A percentile compares a stretch with the other conserved stretches of the same genome.
Conservation (phyloP, 1,140 invertebrate species). For the Macrocentrus cingulum region DNA sequence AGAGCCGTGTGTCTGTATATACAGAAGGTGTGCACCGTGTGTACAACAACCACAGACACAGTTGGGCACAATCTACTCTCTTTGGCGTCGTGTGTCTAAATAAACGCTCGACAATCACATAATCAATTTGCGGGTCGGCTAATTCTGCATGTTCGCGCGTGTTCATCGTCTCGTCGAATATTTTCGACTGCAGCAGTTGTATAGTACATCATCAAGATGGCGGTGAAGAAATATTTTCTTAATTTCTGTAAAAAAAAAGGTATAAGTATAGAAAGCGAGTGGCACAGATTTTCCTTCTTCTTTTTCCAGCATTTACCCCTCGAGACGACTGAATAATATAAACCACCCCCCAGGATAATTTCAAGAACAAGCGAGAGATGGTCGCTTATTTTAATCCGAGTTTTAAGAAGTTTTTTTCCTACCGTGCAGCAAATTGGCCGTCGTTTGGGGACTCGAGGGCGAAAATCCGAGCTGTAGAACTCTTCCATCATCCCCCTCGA, state of each 20-base stretch:
- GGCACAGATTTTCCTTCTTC: conserved; percentile 1
- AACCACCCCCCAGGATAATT: conserved; percentile 31
- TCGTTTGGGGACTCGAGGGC: conserved; percentile 37
- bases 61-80: background rate
- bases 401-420: conserved; percentile 46
- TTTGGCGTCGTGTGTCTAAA: background rate
- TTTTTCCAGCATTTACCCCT: conserved; percentile 14
- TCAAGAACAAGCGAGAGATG: conserved; percentile 24
- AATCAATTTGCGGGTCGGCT: too few relatives aligned
- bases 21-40: background rate
- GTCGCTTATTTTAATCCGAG: conserved; percentile 48
- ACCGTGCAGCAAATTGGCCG: conserved; percentile 47
- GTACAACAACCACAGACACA: background rate
- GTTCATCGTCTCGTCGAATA: too few relatives aligned
- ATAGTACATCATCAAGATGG: too few relatives aligned
- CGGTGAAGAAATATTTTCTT: too few relatives aligned
- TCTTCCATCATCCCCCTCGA: background rate
- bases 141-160: background rate
- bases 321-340: conserved; percentile 41
- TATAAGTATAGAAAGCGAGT: conserved; percentile 14
- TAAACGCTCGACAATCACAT: background rate
- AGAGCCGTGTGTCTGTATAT: background rate
- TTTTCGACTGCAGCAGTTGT: too few relatives aligned
- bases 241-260: conserved; percentile 13
- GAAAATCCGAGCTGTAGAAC: conserved; percentile 1